Conservation (phyloP, 2,113 vertebrate genomes). For the Egretta garzetta region DNA sequence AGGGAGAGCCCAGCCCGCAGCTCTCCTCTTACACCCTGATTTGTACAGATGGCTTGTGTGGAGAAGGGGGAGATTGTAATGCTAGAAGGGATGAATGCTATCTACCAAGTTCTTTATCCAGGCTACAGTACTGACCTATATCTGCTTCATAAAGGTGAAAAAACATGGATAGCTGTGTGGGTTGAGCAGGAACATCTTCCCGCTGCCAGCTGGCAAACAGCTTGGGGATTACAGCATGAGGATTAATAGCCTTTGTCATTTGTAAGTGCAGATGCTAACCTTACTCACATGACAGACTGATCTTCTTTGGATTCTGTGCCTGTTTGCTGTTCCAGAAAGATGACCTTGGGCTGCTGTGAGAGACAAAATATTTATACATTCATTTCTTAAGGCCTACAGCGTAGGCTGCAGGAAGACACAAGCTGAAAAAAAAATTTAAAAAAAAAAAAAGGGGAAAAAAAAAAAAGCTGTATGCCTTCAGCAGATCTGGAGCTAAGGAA, state of each 20-base stretch:
- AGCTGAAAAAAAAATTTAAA: background rate
- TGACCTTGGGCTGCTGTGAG: slow-evolving; percentile 64
- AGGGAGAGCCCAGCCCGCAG: background rate
- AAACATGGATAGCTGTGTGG: slow-evolving; percentile 51
- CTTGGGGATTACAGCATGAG: slow-evolving; percentile 67
- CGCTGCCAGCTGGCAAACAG: slow-evolving; percentile 69
- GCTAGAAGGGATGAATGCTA: slow-evolving; percentile 17
- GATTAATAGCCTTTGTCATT: slow-evolving; percentile 73
- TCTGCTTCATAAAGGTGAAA: slow-evolving; percentile 64
- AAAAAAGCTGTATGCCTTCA: background rate
- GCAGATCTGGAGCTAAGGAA: background rate
- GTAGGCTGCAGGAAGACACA: background rate
- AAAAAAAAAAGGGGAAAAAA: background rate
- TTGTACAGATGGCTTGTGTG: background rate
- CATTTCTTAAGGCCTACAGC: slow-evolving; percentile 27
- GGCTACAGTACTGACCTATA: slow-evolving; percentile 47
- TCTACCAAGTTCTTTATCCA: background rate
- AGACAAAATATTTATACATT: slow-evolving; percentile 64
- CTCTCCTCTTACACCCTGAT: background rate
- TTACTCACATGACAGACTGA: slow-evolving; percentile 67
- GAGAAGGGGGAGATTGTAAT: background rate
- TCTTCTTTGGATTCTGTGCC: slow-evolving; percentile 64
- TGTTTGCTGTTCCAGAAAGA: slow-evolving; percentile 68
- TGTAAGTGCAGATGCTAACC: slow-evolving; percentile 68
- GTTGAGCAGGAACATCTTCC: slow-evolving; percentile 51